Conservation (phyloP, 1,140 invertebrate genomes). For the Periplaneta americana region DNA sequence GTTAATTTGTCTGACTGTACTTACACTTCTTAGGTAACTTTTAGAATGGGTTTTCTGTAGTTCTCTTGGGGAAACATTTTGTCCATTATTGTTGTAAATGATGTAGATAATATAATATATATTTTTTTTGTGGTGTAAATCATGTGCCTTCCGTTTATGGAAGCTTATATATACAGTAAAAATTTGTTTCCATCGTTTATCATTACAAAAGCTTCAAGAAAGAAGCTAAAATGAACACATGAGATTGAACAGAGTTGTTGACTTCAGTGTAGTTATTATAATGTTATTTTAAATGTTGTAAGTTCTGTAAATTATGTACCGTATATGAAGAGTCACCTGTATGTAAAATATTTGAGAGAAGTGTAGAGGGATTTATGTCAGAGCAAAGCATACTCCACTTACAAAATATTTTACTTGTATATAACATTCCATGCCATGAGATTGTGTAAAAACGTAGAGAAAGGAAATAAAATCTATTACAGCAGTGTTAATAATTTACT, state of each 20-base stretch:
- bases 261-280: neutral
- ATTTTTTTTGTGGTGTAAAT: neutral
- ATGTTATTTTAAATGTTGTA: neutral
- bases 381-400: neutral
- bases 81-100: neutral
- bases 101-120: neutral
- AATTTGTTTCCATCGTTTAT: neutral
- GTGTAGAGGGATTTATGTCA: neutral
- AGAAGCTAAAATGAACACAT: too few relatives aligned
- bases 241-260: neutral
- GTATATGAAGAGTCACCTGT: neutral
- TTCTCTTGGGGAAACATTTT: neutral
- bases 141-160: neutral
- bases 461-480: neutral
- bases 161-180: neutral
- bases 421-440: neutral
- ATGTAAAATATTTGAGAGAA: too few relatives aligned
- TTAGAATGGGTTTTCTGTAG: neutral
- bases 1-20: too few relatives aligned
- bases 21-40: neutral
- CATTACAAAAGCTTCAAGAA: neutral
- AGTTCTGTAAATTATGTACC: neutral
- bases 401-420: neutral
- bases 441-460: neutral
- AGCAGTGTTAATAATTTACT: neutral